phyloP scores from a whole-genome alignment of 2,797 vertebrate species.

The Phylloscopus collybita region DNA sequence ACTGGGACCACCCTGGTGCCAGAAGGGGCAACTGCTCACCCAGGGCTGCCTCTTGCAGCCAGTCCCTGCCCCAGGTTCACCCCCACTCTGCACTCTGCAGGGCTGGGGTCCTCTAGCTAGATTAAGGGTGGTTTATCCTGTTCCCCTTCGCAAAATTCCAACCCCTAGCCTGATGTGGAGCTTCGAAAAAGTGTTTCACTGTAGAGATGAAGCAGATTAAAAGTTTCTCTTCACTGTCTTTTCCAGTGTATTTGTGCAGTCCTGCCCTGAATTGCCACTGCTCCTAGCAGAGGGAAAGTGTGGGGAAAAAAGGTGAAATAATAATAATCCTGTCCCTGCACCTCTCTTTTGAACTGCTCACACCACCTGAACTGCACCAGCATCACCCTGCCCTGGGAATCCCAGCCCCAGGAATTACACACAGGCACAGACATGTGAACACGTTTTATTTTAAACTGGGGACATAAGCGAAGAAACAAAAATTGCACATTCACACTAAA shows the following conservation, averaged over 20 bases:
- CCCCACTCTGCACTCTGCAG: not conserved
- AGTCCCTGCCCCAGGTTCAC: not conserved
- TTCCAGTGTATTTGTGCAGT: not conserved
- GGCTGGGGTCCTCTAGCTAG: not conserved
- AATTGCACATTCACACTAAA: conserved; percentile 76
- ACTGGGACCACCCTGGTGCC: not conserved
- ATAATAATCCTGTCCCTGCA: not conserved
- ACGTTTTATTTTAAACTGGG: conserved; percentile 77
- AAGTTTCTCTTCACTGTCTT: not conserved
- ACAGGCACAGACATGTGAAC: not conserved
- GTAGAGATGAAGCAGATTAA: not conserved
- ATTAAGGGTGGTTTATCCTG: not conserved
- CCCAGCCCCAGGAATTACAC: not conserved
- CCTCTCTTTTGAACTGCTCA: not conserved
- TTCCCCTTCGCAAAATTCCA: fast-evolving
- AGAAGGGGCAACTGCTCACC: not conserved
- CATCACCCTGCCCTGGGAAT: not conserved
- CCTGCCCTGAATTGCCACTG: not conserved
- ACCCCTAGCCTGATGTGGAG: too few relatives aligned
- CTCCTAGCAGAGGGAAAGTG: fast-evolving
- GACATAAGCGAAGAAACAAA: conserved; percentile 68
- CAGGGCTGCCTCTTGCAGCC: too few relatives aligned
- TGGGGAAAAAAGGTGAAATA: not conserved
- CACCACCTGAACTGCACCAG: not conserved
- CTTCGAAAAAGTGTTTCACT: not conserved